Evolutionary conservation across 2,113 vertebrate genomes (phyloP).

Genomic region (Rhadina sibilatrix): DNA sequence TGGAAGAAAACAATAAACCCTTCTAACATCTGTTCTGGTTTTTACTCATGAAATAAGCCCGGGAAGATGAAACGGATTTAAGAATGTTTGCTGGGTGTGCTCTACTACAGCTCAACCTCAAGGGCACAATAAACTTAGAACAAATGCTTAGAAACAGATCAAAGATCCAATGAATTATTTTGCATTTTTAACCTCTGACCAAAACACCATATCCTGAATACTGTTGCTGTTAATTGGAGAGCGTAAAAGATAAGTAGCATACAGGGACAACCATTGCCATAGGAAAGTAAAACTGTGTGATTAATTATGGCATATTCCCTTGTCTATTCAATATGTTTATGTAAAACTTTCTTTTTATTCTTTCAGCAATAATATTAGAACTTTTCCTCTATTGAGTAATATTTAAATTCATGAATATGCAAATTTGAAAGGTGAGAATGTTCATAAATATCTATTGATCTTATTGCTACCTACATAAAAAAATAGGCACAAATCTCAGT

Average conservation of each 20-base stretch:
- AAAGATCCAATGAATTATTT: conserved; percentile 69
- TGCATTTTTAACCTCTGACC: conserved; percentile 74
- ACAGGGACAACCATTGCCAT: conserved; percentile 51
- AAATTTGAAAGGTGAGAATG: neutral
- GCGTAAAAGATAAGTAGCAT: conserved; percentile 58
- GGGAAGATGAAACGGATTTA: conserved; percentile 35
- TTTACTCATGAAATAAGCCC: conserved; percentile 23
- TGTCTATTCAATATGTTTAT: conserved; percentile 42
- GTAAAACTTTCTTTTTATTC: conserved; percentile 26
- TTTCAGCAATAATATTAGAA: conserved; percentile 42
- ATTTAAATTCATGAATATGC: neutral
- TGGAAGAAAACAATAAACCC: conserved; percentile 2
- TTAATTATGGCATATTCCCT: conserved; percentile 55
- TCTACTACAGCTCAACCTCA: conserved; percentile 28
- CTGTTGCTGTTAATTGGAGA: conserved; percentile 59
- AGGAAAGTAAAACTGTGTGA: conserved; percentile 44
- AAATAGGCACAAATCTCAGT: neutral
- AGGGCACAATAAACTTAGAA: conserved; percentile 62
- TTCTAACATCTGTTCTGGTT: conserved; percentile 50
- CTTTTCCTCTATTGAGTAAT: neutral
- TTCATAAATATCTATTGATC: neutral
- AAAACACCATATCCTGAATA: conserved; percentile 57
- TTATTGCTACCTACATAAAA: neutral
- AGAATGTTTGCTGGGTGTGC: conserved; percentile 39
- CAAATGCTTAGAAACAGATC: conserved; percentile 62